These are phyloP conservation scores for Tiliqua scincoides DNA, from an alignment of 2,113 vertebrate species.

Conservation along the genomic window DNA sequence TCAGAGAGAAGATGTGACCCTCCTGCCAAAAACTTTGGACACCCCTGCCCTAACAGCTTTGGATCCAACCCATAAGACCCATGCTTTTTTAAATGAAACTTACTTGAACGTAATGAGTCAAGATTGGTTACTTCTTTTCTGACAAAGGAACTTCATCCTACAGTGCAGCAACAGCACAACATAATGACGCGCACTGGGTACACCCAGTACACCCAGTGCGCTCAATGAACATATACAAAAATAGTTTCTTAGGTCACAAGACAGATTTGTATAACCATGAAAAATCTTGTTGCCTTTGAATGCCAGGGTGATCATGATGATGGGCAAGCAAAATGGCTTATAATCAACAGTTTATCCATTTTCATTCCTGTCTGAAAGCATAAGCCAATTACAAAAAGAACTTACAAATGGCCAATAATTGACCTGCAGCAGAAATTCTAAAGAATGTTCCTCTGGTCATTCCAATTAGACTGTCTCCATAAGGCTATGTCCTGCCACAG, in stretches of 20 bases:
- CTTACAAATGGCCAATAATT: background rate
- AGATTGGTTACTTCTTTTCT: background rate
- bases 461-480: background rate
- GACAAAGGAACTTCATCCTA: background rate
- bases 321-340: background rate
- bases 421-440: background rate
- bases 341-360: background rate
- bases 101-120: background rate
- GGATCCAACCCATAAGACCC: background rate
- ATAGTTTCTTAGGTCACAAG: constrained; percentile 9
- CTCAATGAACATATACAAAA: background rate
- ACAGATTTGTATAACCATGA: background rate
- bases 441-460: background rate
- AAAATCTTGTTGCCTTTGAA: background rate
- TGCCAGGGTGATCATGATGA: background rate
- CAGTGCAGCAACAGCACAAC: background rate
- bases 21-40: too few relatives aligned
- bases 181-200: constrained; percentile 11
- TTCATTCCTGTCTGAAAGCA: background rate
- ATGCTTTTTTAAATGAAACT: background rate
- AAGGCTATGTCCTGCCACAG: background rate
- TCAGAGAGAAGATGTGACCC: too few relatives aligned
- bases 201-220: constrained; percentile 39
- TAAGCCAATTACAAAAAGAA: background rate
- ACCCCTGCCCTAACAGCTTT: background rate